phyloP scores from a whole-genome alignment of 2,888 invertebrate species.

The Synergus laeviventris region DNA sequence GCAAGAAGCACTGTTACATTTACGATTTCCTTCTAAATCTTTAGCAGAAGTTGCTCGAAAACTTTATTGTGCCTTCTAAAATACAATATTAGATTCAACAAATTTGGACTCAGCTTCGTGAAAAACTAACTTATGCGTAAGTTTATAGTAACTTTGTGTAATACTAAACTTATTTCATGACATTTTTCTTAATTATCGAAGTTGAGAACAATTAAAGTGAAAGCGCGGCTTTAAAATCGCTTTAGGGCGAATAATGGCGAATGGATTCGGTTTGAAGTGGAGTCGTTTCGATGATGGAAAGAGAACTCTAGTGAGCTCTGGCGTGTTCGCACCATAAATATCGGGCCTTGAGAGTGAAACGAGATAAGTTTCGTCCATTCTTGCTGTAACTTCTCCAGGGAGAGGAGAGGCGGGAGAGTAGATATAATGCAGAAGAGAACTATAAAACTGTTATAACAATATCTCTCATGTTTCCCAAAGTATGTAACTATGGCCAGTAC shows the following conservation, averaged over 20 bases:
- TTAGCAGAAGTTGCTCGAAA: not conserved
- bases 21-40: not conserved
- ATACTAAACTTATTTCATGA: not conserved
- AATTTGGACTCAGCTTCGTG: not conserved
- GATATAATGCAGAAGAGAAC: constrained; percentile 11
- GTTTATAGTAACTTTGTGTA: not conserved
- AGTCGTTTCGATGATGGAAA: constrained; percentile 26
- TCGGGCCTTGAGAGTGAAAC: constrained; percentile 55
- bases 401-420: not conserved
- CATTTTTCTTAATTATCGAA: constrained; percentile 15
- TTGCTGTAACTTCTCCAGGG: constrained; percentile 31
- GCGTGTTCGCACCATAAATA: constrained; percentile 57
- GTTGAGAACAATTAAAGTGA: constrained; percentile 24
- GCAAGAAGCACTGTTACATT: not conserved
- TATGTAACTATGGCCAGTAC: not conserved
- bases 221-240: constrained; percentile 41
- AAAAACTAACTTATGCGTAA: not conserved
- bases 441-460: constrained; percentile 29
- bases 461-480: not conserved
- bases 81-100: not conserved
- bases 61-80: not conserved
- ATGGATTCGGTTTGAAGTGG: constrained; percentile 42
- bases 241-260: constrained; percentile 48
- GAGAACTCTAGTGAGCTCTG: constrained; percentile 36
- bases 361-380: constrained; percentile 58